Percentiles rank a stretch among this genome's conserved stretches.
Conservation (phyloP, 2,113 vertebrate species). For the Megaptera novaeangliae region DNA sequence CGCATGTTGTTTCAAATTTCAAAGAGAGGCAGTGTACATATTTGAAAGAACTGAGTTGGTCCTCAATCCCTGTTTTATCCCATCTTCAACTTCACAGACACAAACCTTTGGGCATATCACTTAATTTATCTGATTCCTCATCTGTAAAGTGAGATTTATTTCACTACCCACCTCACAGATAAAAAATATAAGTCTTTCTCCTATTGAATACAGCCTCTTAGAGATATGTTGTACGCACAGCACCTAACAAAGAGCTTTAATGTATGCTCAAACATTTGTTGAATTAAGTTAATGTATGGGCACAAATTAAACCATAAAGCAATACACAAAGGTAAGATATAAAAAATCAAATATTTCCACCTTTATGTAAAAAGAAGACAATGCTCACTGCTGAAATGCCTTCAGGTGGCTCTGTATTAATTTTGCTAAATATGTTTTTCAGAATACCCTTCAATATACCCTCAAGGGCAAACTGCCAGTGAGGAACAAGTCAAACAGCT, state of each 20-base stretch:
- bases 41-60: background rate
- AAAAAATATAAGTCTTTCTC: background rate
- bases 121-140: background rate
- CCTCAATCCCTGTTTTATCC: background rate
- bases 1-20: background rate
- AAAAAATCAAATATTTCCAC: slow-evolving; percentile 16
- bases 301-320: slow-evolving; percentile 14
- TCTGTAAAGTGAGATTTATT: background rate
- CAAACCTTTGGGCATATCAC: background rate
- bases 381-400: background rate
- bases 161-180: background rate
- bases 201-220: background rate
- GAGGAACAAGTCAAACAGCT: background rate
- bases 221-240: background rate
- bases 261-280: background rate
- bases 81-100: background rate
- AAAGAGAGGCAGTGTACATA: background rate
- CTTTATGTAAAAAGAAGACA: background rate
- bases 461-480: background rate
- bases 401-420: background rate
- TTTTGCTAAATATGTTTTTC: slow-evolving; percentile 8
- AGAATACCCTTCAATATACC: background rate
- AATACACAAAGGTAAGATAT: background rate
- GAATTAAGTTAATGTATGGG: background rate
- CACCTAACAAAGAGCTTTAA: background rate